Percentiles rank a stretch among this genome's conserved stretches.
phyloP scores from a whole-genome alignment of 2,797 vertebrate species.

The Mus caroli region DNA sequence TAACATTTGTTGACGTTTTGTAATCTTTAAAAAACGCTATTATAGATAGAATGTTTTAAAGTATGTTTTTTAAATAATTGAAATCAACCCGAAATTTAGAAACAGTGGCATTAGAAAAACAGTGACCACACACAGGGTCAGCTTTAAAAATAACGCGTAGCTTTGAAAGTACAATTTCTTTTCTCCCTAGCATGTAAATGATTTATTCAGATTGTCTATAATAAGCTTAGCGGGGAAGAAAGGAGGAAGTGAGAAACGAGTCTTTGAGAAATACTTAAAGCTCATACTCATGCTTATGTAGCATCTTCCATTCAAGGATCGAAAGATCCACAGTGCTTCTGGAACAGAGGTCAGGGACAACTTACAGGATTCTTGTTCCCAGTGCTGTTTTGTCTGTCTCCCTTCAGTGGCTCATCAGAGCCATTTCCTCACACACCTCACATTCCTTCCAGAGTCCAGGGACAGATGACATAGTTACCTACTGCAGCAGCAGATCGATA shows the following conservation, averaged over 20 bases:
- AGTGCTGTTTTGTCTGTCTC: neutral
- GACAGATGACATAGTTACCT: neutral
- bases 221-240: neutral
- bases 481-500: constrained; percentile 4
- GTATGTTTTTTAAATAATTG: constrained; percentile 41
- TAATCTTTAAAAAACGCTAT: neutral
- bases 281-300: neutral
- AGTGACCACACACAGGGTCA: constrained; percentile 22
- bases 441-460: neutral
- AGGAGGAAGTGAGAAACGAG: neutral
- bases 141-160: constrained; percentile 44
- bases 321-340: neutral
- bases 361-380: neutral
- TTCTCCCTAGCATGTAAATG: neutral
- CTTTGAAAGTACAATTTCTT: constrained; percentile 38
- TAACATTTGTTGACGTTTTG: neutral
- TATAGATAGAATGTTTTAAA: neutral
- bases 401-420: neutral
- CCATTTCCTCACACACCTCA: neutral
- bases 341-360: neutral
- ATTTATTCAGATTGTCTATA: constrained; percentile 27
- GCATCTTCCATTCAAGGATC: neutral
- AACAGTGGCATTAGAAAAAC: constrained; percentile 12
- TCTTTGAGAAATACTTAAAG: neutral
- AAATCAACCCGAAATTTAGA: constrained; percentile 26